Evolutionary conservation across 2,888 invertebrate genomes (phyloP).

Genomic region (Dione juno): DNA sequence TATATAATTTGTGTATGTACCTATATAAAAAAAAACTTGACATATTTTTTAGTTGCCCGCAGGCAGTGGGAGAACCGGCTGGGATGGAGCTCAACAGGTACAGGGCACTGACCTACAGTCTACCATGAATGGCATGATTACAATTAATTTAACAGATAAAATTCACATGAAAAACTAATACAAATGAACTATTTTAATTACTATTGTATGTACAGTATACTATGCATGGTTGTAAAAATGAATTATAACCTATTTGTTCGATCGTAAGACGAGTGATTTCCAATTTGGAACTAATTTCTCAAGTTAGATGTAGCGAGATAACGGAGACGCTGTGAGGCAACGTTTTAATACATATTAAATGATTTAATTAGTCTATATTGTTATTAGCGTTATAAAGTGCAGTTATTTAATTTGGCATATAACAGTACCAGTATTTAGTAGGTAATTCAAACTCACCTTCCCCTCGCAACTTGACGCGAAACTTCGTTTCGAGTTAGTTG

Average conservation of each 20-base stretch:
- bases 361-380: constrained; percentile 9
- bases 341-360: constrained; percentile 15
- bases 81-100: constrained; percentile 75
- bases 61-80: constrained; percentile 71
- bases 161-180: not conserved
- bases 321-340: not conserved
- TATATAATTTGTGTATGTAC: not conserved
- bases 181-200: constrained; percentile 25
- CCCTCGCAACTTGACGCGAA: constrained; percentile 73
- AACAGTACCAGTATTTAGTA: constrained; percentile 68
- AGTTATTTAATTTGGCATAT: constrained; percentile 41
- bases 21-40: constrained; percentile 52
- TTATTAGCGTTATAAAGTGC: constrained; percentile 6
- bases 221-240: not conserved
- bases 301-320: constrained; percentile 3
- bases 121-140: constrained; percentile 68
- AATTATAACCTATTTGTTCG: constrained; percentile 15
- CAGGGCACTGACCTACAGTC: constrained; percentile 80
- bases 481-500: constrained; percentile 73
- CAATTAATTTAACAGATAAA: constrained; percentile 54
- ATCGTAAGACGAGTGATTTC: not conserved
- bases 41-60: constrained; percentile 54
- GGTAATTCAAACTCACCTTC: constrained; percentile 75
- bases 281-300: constrained; percentile 6
- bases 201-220: not conserved